These are phyloP conservation scores for Oryzias celebensis DNA, from an alignment of 2,113 vertebrate genomes.

Conservation along the genomic window DNA sequence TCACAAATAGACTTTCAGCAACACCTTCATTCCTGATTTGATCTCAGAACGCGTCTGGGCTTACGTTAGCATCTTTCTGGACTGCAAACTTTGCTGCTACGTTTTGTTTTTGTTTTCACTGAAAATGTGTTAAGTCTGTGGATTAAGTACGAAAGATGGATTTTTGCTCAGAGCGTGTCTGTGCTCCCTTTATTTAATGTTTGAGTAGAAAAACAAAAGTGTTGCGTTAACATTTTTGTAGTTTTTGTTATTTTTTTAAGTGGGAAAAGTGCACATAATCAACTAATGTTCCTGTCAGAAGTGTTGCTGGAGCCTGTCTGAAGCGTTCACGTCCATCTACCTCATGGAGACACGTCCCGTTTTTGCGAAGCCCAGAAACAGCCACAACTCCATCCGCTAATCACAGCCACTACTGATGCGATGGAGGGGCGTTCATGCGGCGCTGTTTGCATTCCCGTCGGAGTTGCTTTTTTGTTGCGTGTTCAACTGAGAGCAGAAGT, in stretches of 20 bases:
- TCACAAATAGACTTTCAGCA: background rate
- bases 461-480: conserved; percentile 1
- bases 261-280: conserved; percentile 10
- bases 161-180: conserved; percentile 7
- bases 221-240: conserved; percentile 25
- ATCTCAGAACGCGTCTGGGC: conserved; percentile 2
- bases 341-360: too few relatives aligned
- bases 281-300: too few relatives aligned
- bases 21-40: background rate
- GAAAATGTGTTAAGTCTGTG: conserved; percentile 62
- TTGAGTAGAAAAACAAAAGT: conserved; percentile 9
- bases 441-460: too few relatives aligned
- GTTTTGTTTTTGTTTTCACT: conserved; percentile 41
- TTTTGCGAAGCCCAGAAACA: too few relatives aligned
- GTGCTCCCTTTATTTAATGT: conserved; percentile 23
- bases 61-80: conserved; percentile 18
- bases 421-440: too few relatives aligned
- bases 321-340: conserved; percentile 1
- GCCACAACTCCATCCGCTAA: too few relatives aligned
- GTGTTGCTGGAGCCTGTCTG: background rate
- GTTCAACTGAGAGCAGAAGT: background rate
- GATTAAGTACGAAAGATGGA: conserved; percentile 18
- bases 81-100: conserved; percentile 44
- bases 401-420: too few relatives aligned
- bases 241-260: background rate